Conservation (phyloP, 2,797 vertebrate species). For the Coregonus sp. region DNA sequence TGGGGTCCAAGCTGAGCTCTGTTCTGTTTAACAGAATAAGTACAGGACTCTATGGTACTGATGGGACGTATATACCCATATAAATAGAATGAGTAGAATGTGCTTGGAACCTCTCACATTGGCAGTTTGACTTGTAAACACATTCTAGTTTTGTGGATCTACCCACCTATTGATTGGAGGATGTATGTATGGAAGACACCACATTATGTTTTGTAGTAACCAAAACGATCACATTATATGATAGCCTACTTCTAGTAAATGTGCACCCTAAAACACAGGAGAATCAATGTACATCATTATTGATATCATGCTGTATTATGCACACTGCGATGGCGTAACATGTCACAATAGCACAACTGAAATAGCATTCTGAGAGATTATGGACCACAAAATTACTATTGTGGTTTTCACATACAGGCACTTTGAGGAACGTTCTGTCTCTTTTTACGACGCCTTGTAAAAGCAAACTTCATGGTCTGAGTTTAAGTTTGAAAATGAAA, state of each 20-base stretch:
- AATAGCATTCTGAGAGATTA: slow-evolving; percentile 22
- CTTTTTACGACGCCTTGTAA: slow-evolving; percentile 38
- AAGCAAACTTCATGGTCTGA: slow-evolving; percentile 35
- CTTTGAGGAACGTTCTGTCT: slow-evolving; percentile 15
- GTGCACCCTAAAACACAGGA: background rate
- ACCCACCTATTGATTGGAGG: slow-evolving; percentile 1
- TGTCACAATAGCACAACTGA: background rate
- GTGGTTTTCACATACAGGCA: slow-evolving; percentile 42
- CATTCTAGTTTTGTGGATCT: no score
- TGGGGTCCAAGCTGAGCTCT: slow-evolving; percentile 25
- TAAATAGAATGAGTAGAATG: no score
- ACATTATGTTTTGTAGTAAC: background rate
- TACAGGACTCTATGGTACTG: slow-evolving; percentile 11
- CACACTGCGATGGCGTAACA: background rate
- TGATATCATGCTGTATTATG: background rate
- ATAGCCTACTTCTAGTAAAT: background rate
- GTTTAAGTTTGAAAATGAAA: slow-evolving; percentile 32
- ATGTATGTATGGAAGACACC: background rate
- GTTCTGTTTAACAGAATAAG: slow-evolving; percentile 8
- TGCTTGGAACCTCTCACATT: no score
- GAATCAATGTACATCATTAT: no score
- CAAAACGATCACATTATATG: background rate
- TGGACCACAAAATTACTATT: slow-evolving; percentile 38
- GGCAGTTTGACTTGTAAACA: no score
- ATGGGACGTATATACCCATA: no score